Percentiles rank a stretch among this genome's conserved stretches.
Evolutionary conservation across 2,797 vertebrate species (phyloP).

Genomic region (Parambassis ranga): DNA sequence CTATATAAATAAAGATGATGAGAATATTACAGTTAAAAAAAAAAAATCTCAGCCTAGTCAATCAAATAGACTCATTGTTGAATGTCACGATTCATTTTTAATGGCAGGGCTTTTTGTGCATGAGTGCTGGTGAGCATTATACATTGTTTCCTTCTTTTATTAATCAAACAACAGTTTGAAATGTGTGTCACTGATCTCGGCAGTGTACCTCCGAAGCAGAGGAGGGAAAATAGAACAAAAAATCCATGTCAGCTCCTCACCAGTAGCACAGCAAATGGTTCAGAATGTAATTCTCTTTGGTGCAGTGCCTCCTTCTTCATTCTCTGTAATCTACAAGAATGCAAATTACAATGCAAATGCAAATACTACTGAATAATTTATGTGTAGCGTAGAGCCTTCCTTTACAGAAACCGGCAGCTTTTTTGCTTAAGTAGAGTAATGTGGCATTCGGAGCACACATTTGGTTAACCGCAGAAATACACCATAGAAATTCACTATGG

Average conservation of each 20-base stretch:
- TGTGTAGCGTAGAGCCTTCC: slow-evolving; percentile 61
- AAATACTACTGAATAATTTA: slow-evolving; percentile 79
- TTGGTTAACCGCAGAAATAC: slow-evolving; percentile 46
- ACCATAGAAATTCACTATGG: slow-evolving; percentile 21
- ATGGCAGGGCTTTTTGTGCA: slow-evolving; percentile 71
- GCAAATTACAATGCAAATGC: slow-evolving; percentile 79
- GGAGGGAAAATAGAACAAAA: slow-evolving; percentile 71
- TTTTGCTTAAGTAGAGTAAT: slow-evolving; percentile 68
- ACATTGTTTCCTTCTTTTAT: slow-evolving; percentile 80
- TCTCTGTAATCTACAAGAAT: slow-evolving; percentile 78
- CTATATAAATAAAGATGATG: slow-evolving; percentile 77
- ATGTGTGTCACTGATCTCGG: slow-evolving; percentile 77
- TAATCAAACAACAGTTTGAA: slow-evolving; percentile 83
- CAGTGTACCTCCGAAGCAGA: slow-evolving; percentile 71
- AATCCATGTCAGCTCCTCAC: slow-evolving; percentile 70
- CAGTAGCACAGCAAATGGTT: slow-evolving; percentile 66
- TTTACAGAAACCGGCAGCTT: slow-evolving; percentile 54
- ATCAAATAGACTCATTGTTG: slow-evolving; percentile 76
- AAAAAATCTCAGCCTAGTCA: slow-evolving; percentile 74
- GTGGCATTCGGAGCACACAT: slow-evolving; percentile 48
- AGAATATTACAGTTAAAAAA: slow-evolving; percentile 78
- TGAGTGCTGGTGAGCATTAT: slow-evolving; percentile 69
- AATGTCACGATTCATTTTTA: slow-evolving; percentile 80
- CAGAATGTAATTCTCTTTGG: slow-evolving; percentile 75
- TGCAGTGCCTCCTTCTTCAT: slow-evolving; percentile 65